phyloP scores from a whole-genome alignment of 2,797 vertebrate genomes.

The Leuciscus waleckii region DNA sequence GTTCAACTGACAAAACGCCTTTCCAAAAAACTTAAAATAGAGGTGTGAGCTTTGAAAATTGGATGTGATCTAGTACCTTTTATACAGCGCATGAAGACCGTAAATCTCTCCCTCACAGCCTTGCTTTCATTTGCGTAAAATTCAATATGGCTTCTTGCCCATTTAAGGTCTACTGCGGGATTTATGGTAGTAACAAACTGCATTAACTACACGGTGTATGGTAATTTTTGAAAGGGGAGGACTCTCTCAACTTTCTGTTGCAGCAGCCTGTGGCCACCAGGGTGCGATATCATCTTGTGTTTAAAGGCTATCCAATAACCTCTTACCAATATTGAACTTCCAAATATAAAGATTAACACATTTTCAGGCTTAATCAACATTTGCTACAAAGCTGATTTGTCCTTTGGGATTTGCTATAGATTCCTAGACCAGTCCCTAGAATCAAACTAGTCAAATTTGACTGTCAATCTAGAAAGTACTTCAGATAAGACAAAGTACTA shows the following conservation, averaged over 20 bases:
- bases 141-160: background rate
- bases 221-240: background rate
- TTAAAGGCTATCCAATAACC: background rate
- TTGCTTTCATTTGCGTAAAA: background rate
- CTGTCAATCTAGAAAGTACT: slow-evolving; percentile 9
- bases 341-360: background rate
- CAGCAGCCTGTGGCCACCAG: slow-evolving; percentile 33
- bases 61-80: background rate
- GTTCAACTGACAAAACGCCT: background rate
- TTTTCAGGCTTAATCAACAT: background rate
- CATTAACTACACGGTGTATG: background rate
- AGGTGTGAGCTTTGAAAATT: background rate
- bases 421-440: background rate
- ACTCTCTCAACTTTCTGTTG: background rate
- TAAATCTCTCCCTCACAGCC: background rate
- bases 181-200: background rate
- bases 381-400: background rate
- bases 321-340: background rate
- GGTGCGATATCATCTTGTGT: slow-evolving; percentile 28
- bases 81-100: background rate
- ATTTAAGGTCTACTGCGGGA: background rate
- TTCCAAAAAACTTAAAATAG: background rate
- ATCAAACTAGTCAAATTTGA: slow-evolving; percentile 1
- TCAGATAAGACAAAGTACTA: background rate
- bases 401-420: background rate